Evolutionary conservation across 1,140 invertebrate genomes (phyloP).

Genomic region (Papilio polytes): DNA sequence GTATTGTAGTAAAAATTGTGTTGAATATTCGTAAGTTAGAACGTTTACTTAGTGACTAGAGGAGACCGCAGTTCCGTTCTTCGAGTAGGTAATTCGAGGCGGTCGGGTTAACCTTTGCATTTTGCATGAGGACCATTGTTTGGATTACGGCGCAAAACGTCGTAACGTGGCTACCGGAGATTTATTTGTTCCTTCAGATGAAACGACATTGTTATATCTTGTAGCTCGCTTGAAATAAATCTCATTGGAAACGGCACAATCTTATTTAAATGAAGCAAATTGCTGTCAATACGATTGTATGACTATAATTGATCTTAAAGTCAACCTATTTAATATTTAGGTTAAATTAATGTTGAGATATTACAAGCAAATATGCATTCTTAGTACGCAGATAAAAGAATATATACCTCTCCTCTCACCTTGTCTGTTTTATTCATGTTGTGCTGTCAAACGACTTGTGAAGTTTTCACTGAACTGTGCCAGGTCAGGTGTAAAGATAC

Average conservation of each 20-base stretch:
- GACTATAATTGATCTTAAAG: too few species aligned
- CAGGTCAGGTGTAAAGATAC: not conserved
- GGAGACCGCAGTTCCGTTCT: slow-evolving; percentile 48
- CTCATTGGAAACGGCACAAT: not conserved
- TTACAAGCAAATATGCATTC: not conserved
- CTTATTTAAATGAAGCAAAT: not conserved
- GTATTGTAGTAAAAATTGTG: slow-evolving; percentile 42
- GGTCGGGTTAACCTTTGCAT: slow-evolving; percentile 54
- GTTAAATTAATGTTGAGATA: not conserved
- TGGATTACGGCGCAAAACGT: slow-evolving; percentile 47
- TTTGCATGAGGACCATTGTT: slow-evolving; percentile 62
- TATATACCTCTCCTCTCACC: not conserved
- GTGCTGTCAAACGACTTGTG: slow-evolving; percentile 3
- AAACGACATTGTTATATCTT: not conserved
- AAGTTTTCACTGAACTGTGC: not conserved
- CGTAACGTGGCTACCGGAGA: slow-evolving; percentile 37
- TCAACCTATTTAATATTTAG: too few species aligned
- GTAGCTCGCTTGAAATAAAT: not conserved
- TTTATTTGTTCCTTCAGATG: slow-evolving; percentile 35
- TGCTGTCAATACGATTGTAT: too few species aligned
- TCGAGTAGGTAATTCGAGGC: slow-evolving; percentile 42
- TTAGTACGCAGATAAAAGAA: not conserved
- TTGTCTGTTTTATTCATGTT: slow-evolving; percentile 4
- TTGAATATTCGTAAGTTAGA: slow-evolving; percentile 29
- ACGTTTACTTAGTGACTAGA: slow-evolving; percentile 49